Conservation (phyloP, 1,140 invertebrate genomes). For the Drosophila nasuta region DNA sequence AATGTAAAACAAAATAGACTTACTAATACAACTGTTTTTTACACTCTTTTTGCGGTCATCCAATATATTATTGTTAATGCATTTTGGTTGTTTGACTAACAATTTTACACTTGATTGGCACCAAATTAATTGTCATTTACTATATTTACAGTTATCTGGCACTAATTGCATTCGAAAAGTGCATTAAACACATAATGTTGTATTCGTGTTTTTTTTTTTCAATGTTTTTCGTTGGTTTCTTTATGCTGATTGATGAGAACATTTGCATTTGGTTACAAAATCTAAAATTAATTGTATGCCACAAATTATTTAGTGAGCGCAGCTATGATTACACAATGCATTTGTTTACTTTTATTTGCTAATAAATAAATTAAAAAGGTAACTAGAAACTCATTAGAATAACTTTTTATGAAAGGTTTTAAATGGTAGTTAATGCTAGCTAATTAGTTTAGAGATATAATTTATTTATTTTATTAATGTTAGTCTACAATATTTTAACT, state of each 20-base stretch:
- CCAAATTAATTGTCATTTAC: conserved; percentile 78
- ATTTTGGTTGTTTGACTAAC: conserved; percentile 66
- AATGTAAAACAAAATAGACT: neutral
- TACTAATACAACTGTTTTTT: conserved; percentile 16
- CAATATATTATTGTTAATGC: conserved; percentile 67
- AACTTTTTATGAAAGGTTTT: too few species aligned
- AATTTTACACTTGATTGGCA: conserved; percentile 68
- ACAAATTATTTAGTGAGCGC: too few species aligned
- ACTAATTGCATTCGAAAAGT: conserved; percentile 74
- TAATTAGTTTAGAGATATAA: too few species aligned
- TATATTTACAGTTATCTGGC: conserved; percentile 54
- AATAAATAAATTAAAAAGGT: too few species aligned
- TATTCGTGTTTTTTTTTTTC: conserved; percentile 16
- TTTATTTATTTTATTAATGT: too few species aligned
- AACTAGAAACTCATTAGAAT: too few species aligned
- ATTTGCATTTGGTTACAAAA: conserved; percentile 14
- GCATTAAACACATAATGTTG: conserved; percentile 59
- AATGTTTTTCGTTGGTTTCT: conserved; percentile 2
- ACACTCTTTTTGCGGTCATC: conserved; percentile 11
- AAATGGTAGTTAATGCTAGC: too few species aligned
- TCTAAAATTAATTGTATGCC: neutral
- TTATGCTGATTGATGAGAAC: conserved; percentile 51
- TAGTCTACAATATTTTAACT: too few species aligned
- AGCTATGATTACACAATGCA: too few species aligned
- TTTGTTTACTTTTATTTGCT: too few species aligned